Percentiles rank a stretch among this genome's conserved stretches.
phyloP scores from a whole-genome alignment of 2,113 vertebrate genomes.

The Nematolebias whitei region DNA sequence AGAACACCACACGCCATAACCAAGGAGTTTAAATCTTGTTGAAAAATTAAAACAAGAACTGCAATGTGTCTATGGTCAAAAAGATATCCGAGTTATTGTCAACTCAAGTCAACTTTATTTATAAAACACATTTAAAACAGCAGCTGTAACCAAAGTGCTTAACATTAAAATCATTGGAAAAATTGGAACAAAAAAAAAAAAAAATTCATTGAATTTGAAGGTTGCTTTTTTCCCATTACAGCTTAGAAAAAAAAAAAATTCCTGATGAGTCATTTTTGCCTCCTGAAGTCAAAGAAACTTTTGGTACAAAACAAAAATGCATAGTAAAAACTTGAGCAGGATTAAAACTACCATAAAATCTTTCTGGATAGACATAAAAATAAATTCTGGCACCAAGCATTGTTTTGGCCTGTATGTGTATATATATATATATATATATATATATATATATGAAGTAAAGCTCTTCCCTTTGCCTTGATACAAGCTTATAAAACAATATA shows the following conservation, averaged over 20 bases:
- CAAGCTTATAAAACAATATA: neutral
- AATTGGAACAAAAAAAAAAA: too few relatives aligned
- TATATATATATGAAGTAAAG: neutral
- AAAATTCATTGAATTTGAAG: conserved; percentile 18
- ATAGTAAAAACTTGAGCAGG: neutral
- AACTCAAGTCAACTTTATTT: too few relatives aligned
- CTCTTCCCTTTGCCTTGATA: neutral
- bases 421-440: neutral
- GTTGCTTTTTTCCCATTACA: conserved; percentile 44
- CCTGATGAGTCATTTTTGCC: conserved; percentile 8
- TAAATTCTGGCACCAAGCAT: neutral
- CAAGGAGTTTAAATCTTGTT: too few relatives aligned
- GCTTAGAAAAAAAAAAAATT: conserved; percentile 49
- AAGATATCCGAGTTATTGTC: neutral
- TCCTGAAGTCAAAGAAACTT: conserved; percentile 4
- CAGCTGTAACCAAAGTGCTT: too few relatives aligned
- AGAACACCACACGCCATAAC: too few relatives aligned
- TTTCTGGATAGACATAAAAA: neutral
- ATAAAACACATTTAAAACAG: too few relatives aligned
- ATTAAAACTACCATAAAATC: neutral
- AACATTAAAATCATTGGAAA: too few relatives aligned
- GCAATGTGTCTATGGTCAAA: conserved; percentile 1
- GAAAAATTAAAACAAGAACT: too few relatives aligned
- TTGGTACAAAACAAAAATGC: neutral
- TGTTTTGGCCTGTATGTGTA: neutral